Evolutionary conservation across 1,140 invertebrate genomes (phyloP), one percentile per base, ranked within the genome.

Genomic region (Dendrolimus punctatus): DNA sequence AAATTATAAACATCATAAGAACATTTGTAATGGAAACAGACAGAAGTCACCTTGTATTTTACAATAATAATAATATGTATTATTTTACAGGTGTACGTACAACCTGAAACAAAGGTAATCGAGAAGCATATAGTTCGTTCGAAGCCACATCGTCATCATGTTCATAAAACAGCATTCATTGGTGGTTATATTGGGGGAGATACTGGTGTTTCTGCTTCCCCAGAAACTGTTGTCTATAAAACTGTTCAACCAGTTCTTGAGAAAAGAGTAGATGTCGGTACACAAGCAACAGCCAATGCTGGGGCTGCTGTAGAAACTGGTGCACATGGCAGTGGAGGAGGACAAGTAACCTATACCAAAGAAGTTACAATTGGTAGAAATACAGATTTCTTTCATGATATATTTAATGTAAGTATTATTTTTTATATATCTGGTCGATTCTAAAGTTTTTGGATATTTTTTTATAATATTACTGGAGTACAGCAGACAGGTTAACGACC

Each of bases 371-470:
- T 75, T 9, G 66, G 75, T 51, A 72, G 62, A 42, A 84, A 74
- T 48, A 78, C 80, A 5, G 62, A 59, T 6, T 84, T 86, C 53
- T 86, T 86, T 52, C 64, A 67, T 23, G 79, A 83, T 49, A 80
- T 86, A 46, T 79, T 86, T 47, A 83, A 83, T 55, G 80, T 86
- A 58, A 75, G 79, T 75, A 46, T 48, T 51, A 23, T 23, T 23
- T 23, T 23, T 23, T 23, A 23, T 10, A 5, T n/a, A 45, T n/a
- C n/a, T 45, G 5, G 8, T 4, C 2, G 5, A n/a, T n/a, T 45
- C n/a, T 45, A 51, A 48, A 45, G 37, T 59, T 8, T 46, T 46
- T 53, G 42, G 42, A 50, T 51, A 51, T 44, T 23, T 23, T 23
- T 23, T 23, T 23, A 1, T 23, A 23, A 2, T 23, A 2, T 23